Evolutionary conservation across 2,797 vertebrate genomes (phyloP).

Genomic region (Cynodonichthys magdalenae): DNA sequence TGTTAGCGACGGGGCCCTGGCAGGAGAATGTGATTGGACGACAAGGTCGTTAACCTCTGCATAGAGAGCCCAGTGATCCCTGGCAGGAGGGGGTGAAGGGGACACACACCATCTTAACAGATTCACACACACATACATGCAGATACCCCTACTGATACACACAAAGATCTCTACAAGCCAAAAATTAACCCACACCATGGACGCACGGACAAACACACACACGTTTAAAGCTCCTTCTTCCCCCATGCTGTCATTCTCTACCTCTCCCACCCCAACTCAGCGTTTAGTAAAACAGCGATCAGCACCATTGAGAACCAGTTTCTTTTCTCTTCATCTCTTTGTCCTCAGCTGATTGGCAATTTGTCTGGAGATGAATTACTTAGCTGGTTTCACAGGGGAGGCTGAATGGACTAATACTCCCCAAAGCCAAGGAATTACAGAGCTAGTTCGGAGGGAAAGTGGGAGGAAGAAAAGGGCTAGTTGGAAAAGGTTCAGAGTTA

Average conservation of each 20-base stretch:
- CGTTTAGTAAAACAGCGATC: conserved; percentile 77
- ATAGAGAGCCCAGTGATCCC: conserved; percentile 69
- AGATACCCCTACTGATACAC: conserved; percentile 48
- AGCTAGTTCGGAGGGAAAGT: conserved; percentile 61
- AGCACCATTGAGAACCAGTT: conserved; percentile 68
- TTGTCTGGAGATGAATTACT: conserved; percentile 79
- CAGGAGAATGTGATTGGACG: conserved; percentile 80
- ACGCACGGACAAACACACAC: conserved; percentile 53
- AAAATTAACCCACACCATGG: conserved; percentile 56
- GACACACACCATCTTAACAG: conserved; percentile 63
- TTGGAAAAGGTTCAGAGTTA: conserved; percentile 32
- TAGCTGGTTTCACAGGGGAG: conserved; percentile 73
- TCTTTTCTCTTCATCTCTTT: conserved; percentile 72
- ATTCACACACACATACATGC: conserved; percentile 44
- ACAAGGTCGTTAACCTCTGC: conserved; percentile 74
- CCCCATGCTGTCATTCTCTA: conserved; percentile 19
- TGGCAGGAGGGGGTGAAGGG: conserved; percentile 59
- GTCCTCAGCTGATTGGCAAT: conserved; percentile 80
- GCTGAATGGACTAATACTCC: conserved; percentile 68
- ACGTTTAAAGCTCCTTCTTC: conserved; percentile 44
- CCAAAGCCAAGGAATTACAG: conserved; percentile 68
- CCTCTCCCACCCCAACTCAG: conserved; percentile 53
- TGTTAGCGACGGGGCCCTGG: conserved; percentile 72
- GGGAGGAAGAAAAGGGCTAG: conserved; percentile 34
- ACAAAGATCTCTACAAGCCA: conserved; percentile 55